phyloP scores from a whole-genome alignment of 2,113 vertebrate genomes.

The Sciurus niger region DNA sequence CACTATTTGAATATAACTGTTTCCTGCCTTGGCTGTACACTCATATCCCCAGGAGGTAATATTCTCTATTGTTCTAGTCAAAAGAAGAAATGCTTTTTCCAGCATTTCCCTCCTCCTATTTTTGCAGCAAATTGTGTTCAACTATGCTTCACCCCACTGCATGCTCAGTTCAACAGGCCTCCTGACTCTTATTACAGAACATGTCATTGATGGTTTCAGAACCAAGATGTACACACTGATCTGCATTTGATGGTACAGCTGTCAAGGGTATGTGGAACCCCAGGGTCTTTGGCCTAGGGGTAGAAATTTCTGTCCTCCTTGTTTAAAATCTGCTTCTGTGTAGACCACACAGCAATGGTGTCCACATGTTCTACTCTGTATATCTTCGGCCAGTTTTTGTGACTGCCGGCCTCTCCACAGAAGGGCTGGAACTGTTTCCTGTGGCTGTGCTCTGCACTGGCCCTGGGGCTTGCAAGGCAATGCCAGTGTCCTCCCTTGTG shows the following conservation, averaged over 20 bases:
- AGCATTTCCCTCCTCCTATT: no score
- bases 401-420: neutral
- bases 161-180: neutral
- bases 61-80: neutral
- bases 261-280: neutral
- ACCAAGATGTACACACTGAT: neutral
- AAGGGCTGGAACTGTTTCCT: neutral
- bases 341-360: neutral
- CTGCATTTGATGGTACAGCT: neutral
- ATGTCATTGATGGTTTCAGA: accelerated
- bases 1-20: neutral
- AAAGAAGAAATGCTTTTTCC: neutral
- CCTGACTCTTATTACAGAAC: neutral
- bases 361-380: neutral
- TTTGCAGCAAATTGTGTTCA: neutral
- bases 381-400: neutral
- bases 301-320: neutral
- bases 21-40: neutral
- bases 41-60: neutral
- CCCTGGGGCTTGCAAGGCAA: neutral
- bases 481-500: neutral
- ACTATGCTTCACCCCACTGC: accelerated
- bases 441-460: neutral
- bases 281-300: accelerated
- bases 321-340: neutral